Evolutionary conservation across 2,797 vertebrate species (phyloP).

Genomic region (Characodon lateralis): DNA sequence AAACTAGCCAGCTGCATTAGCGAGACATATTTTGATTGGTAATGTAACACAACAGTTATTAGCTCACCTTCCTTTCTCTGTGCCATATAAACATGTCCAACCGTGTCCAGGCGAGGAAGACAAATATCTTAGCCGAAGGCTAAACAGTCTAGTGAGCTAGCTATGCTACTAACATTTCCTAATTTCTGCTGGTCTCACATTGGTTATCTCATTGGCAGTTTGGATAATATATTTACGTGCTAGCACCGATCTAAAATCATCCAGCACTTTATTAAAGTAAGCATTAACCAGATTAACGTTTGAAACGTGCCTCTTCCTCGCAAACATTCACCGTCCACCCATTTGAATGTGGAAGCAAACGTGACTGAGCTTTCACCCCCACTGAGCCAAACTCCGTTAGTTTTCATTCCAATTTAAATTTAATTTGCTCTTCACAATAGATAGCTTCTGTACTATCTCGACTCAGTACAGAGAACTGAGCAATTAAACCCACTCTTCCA

Average conservation of each 20-base stretch:
- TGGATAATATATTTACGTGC: not conserved
- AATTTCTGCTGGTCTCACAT: not conserved
- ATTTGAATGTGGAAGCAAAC: not conserved
- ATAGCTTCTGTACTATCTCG: accelerated
- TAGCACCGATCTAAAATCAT: too few species aligned
- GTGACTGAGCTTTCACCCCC: not conserved
- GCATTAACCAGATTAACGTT: not conserved
- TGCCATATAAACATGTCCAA: slow-evolving; percentile 58
- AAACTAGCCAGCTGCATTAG: slow-evolving; percentile 2
- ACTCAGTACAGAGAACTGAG: accelerated
- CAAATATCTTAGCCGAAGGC: not conserved
- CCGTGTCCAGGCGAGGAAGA: not conserved
- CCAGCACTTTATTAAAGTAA: not conserved
- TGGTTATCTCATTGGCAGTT: not conserved
- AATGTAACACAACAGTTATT: not conserved
- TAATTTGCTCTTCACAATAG: accelerated
- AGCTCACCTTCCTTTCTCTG: slow-evolving; percentile 77
- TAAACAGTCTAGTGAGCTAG: slow-evolving; percentile 20
- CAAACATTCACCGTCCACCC: too few species aligned
- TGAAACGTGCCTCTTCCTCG: not conserved
- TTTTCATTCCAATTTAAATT: not conserved
- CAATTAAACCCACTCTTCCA: not conserved
- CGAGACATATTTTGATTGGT: accelerated
- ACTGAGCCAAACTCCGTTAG: slow-evolving; percentile 16
- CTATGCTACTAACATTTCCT: slow-evolving; percentile 6